Conservation (phyloP, 2,113 vertebrate genomes). For the Otis tarda region DNA sequence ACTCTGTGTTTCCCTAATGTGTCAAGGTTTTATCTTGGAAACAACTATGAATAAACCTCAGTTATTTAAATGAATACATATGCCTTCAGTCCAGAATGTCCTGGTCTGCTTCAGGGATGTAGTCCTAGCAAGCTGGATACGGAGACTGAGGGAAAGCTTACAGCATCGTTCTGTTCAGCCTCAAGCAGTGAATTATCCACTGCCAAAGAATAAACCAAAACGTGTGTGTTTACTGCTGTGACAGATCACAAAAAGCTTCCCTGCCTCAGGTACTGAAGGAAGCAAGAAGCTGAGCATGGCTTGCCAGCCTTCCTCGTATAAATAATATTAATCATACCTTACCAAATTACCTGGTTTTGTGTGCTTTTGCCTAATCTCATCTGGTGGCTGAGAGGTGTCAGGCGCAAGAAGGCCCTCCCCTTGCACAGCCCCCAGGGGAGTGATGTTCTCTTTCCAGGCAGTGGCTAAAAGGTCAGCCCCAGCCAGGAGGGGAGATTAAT, state of each 20-base stretch:
- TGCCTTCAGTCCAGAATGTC: neutral
- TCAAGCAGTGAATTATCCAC: neutral
- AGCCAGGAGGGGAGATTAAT: slow-evolving; percentile 63
- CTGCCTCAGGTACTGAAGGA: neutral
- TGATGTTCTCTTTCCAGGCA: slow-evolving; percentile 63
- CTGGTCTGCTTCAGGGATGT: neutral
- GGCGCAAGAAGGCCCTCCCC: neutral
- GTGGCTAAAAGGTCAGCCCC: slow-evolving; percentile 67
- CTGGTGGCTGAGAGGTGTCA: neutral
- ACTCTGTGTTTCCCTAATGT: neutral
- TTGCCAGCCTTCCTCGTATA: neutral
- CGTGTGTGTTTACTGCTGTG: neutral
- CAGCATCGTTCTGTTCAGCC: neutral
- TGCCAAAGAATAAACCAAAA: neutral
- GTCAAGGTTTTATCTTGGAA: neutral
- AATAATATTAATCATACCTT: slow-evolving; percentile 33
- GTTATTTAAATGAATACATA: neutral
- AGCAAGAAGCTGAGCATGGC: neutral
- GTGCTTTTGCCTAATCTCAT: neutral
- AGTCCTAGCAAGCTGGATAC: neutral
- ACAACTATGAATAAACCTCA: neutral
- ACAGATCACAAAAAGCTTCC: neutral
- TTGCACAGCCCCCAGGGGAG: slow-evolving; percentile 10
- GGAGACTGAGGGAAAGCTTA: neutral
- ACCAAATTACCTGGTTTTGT: slow-evolving; percentile 40